Conservation (phyloP, 1,140 invertebrate species). For the Pogonomyrmex barbatus region DNA sequence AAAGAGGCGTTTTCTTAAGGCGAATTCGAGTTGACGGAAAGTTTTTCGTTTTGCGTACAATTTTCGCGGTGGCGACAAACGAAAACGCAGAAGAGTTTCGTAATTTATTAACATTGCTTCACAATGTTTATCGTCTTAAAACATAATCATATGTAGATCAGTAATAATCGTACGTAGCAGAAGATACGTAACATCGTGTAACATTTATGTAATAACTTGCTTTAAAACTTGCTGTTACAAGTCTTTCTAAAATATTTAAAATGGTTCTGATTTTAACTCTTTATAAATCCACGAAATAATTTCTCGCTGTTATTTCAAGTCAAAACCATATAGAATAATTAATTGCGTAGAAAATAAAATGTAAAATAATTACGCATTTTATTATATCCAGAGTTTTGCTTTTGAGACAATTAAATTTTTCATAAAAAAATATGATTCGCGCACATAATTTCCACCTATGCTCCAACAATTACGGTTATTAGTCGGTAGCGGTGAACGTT, state of each 20-base stretch:
- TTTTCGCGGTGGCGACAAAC: not conserved
- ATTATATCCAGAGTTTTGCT: not conserved
- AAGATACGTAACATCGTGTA: not conserved
- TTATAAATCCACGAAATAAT: not conserved
- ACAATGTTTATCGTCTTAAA: not conserved
- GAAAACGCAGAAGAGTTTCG: not conserved
- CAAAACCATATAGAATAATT: not conserved
- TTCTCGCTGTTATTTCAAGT: not conserved
- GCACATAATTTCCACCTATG: not conserved
- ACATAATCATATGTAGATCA: not conserved
- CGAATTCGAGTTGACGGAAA: slow-evolving; percentile 45
- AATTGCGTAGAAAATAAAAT: not conserved
- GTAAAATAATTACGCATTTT: not conserved
- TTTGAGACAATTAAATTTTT: not conserved
- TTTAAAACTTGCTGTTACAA: not conserved
- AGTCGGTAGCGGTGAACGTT: not conserved
- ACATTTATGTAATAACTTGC: not conserved
- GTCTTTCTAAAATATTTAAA: not conserved
- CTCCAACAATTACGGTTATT: not conserved
- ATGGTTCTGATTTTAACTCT: not conserved
- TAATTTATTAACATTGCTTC: not conserved
- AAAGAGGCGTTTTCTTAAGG: slow-evolving; percentile 55
- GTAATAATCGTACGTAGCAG: not conserved
- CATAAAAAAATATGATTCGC: not conserved
- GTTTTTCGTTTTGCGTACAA: slow-evolving; percentile 40